Evolutionary conservation across 2,797 vertebrate genomes (phyloP).

Genomic region (Oreochromis mossambicus): DNA sequence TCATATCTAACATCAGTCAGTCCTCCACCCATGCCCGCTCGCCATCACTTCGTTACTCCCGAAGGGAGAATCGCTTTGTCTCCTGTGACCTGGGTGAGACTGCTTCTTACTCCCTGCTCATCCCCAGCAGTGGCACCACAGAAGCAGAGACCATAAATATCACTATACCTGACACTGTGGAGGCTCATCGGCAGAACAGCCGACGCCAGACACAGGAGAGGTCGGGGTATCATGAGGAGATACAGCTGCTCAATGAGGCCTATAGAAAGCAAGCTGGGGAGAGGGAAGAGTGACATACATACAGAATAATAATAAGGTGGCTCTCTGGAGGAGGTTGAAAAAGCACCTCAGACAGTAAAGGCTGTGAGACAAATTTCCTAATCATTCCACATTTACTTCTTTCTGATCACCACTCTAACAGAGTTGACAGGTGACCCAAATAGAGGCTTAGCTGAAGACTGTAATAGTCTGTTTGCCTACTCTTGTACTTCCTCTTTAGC

Average conservation of each 20-base stretch:
- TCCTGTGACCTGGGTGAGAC: constrained; percentile 94
- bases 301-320: not conserved
- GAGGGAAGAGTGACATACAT: constrained; percentile 49
- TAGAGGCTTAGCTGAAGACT: constrained; percentile 18
- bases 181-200: constrained; percentile 93
- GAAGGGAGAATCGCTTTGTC: constrained; percentile 94
- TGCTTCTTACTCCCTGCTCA: constrained; percentile 93
- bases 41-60: constrained; percentile 91
- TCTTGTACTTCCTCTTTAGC: constrained; percentile 22
- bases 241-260: constrained; percentile 91
- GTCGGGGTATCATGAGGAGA: constrained; percentile 90
- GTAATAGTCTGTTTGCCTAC: constrained; percentile 8
- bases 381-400: constrained; percentile 33
- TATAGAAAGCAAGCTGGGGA: constrained; percentile 82
- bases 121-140: constrained; percentile 83
- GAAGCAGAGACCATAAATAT: constrained; percentile 88
- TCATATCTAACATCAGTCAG: constrained; percentile 97
- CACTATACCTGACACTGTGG: constrained; percentile 95
- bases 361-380: constrained; percentile 13
- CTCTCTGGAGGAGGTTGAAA: constrained; percentile 4
- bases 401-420: constrained; percentile 4
- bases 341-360: not conserved
- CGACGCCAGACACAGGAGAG: constrained; percentile 81
- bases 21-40: constrained; percentile 91
- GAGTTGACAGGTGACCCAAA: constrained; percentile 18